phyloP scores from a whole-genome alignment of 2,797 vertebrate species.

The Girardinus metallicus region DNA sequence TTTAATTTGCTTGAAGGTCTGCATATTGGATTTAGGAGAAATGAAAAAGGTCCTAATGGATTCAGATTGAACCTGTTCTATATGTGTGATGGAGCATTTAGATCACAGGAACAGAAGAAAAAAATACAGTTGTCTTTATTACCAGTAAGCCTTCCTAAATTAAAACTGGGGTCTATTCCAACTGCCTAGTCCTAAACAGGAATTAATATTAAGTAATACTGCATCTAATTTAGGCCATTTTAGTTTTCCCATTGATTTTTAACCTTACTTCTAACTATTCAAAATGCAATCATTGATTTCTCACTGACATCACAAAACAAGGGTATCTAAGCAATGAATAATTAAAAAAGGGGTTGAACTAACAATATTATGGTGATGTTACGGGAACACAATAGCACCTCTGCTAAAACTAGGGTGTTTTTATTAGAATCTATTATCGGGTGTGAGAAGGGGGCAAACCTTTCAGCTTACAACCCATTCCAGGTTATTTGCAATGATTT shows the following conservation, averaged over 20 bases:
- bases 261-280: background rate
- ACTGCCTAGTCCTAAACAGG: background rate
- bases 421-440: background rate
- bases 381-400: background rate
- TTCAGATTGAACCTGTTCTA: background rate
- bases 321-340: background rate
- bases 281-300: background rate
- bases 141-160: background rate
- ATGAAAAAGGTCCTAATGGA: background rate
- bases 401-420: background rate
- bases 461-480: background rate
- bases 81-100: background rate
- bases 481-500: background rate
- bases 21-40: background rate
- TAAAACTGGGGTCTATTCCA: background rate
- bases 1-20: constrained; percentile 1
- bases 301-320: background rate
- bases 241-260: background rate
- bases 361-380: background rate
- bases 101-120: background rate
- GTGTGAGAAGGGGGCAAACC: background rate
- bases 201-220: background rate
- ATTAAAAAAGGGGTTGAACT: background rate
- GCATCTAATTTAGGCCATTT: background rate
- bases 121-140: background rate